These are phyloP conservation scores for Neomorphus geoffroyi DNA, from an alignment of 2,797 vertebrate genomes.

Conservation along the genomic window DNA sequence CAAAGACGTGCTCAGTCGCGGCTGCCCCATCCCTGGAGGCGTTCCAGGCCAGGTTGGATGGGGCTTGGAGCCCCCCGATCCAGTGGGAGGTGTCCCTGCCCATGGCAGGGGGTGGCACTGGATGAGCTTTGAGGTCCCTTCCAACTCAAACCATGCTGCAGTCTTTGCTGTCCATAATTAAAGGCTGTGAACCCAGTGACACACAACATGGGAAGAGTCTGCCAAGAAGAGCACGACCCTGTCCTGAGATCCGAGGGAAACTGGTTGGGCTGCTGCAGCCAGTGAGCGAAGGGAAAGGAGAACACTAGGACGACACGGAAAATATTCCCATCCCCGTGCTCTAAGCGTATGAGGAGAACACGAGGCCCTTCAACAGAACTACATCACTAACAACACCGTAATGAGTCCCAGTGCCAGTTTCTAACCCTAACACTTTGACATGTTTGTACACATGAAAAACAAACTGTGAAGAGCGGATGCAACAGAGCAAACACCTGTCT, in stretches of 20 bases:
- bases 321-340: background rate
- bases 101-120: too few species aligned
- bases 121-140: too few species aligned
- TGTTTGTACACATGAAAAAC: fast-evolving
- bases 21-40: too few species aligned
- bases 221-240: background rate
- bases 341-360: background rate
- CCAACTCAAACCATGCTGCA: too few species aligned
- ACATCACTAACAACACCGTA: background rate
- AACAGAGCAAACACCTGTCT: background rate
- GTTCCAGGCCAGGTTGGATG: too few species aligned
- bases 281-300: fast-evolving
- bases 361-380: background rate
- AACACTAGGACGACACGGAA: fast-evolving
- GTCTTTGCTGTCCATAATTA: background rate
- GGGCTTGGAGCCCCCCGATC: too few species aligned
- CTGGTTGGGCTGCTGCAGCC: background rate
- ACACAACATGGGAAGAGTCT: background rate
- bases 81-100: too few species aligned
- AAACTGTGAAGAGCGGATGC: fast-evolving
- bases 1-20: background rate
- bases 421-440: fast-evolving
- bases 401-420: background rate
- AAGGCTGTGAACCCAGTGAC: background rate
- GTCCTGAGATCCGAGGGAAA: background rate